Conservation (phyloP, 2,888 invertebrate species). For the Eristalinus aeneus region DNA sequence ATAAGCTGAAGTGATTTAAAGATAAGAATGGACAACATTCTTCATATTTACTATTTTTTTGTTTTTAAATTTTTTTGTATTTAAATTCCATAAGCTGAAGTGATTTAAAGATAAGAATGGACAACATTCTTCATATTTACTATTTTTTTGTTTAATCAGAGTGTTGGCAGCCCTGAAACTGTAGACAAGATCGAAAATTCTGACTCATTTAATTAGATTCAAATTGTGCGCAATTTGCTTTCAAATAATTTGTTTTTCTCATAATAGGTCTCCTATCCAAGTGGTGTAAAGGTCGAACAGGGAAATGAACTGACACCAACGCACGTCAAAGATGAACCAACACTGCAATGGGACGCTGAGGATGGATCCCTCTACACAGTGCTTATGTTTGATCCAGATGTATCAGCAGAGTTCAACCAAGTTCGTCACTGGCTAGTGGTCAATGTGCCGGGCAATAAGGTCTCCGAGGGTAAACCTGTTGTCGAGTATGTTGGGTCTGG, state of each 20-base stretch:
- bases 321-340: conserved; percentile 76
- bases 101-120: neutral
- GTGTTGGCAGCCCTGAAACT: no score
- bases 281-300: conserved; percentile 80
- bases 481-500: conserved; percentile 91
- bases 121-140: no score
- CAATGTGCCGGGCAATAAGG: conserved; percentile 87
- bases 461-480: conserved; percentile 87
- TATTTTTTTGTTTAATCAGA: no score
- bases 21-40: neutral
- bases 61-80: no score
- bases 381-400: conserved; percentile 86
- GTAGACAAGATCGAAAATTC: no score
- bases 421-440: conserved; percentile 94
- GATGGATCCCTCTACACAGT: conserved; percentile 67
- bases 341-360: conserved; percentile 72
- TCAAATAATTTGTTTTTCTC: no score
- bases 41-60: no score
- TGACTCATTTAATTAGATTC: no score
- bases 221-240: no score
- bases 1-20: neutral
- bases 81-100: neutral
- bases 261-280: conserved; percentile 69
- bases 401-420: conserved; percentile 89
- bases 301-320: conserved; percentile 88